Evolutionary conservation across 2,797 vertebrate genomes (phyloP).

Genomic region (Falco biarmicus): DNA sequence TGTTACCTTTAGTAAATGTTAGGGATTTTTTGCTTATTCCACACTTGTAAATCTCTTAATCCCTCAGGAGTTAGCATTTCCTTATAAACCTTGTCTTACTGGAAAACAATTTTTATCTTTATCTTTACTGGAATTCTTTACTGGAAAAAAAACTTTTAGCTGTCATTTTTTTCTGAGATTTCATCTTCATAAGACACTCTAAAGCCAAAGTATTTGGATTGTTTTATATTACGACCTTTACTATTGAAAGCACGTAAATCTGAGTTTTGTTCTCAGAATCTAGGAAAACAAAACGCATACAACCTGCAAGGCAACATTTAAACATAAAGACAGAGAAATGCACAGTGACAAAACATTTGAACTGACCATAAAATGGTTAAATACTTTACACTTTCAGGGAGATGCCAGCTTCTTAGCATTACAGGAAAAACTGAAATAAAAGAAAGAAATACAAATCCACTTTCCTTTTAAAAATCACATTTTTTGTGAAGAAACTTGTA

Average conservation of each 20-base stretch:
- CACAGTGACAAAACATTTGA: not conserved
- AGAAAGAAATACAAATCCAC: not conserved
- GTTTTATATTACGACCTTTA: constrained; percentile 18
- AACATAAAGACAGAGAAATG: not conserved
- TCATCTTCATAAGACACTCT: constrained; percentile 56
- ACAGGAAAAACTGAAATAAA: not conserved
- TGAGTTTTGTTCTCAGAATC: not conserved
- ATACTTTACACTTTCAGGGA: not conserved
- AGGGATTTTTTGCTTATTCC: constrained; percentile 3
- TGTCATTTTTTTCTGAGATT: constrained; percentile 56
- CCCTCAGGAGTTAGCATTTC: constrained; percentile 34
- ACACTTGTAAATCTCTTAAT: constrained; percentile 46
- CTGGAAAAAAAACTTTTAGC: constrained; percentile 30
- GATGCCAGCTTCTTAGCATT: not conserved
- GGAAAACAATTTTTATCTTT: too few relatives aligned
- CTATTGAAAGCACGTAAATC: constrained; percentile 6
- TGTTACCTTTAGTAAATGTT: constrained; percentile 27
- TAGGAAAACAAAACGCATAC: not conserved
- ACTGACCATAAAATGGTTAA: not conserved
- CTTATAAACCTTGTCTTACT: constrained; percentile 60
- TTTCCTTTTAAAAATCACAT: not conserved
- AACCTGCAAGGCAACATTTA: not conserved
- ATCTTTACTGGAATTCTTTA: too few relatives aligned
- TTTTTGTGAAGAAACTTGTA: not conserved
- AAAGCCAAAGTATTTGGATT: constrained; percentile 64